Evolutionary conservation across 2,113 vertebrate species (phyloP).

Genomic region (Triplophysa dalaica): DNA sequence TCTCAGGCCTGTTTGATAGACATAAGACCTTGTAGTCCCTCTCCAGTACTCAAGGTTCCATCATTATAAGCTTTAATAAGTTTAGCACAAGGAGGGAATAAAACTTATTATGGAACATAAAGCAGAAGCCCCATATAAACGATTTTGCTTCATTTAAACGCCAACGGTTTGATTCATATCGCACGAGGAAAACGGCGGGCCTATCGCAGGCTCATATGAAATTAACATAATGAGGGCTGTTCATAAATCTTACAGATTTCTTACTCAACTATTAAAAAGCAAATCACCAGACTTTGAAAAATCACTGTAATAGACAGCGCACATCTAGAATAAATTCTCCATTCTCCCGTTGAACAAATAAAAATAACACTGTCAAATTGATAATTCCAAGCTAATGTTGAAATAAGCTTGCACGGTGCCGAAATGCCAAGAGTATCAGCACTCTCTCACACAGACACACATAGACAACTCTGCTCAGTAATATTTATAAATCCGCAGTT

Average conservation of each 20-base stretch:
- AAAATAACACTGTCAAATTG: background rate
- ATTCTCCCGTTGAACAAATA: background rate
- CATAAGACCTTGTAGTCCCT: constrained; percentile 15
- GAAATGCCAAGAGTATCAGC: background rate
- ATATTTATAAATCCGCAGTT: constrained; percentile 71
- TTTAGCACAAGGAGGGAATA: constrained; percentile 16
- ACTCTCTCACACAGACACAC: constrained; percentile 34
- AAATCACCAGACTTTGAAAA: constrained; percentile 4
- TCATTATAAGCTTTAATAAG: constrained; percentile 40
- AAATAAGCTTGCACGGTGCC: constrained; percentile 11
- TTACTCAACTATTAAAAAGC: constrained; percentile 35
- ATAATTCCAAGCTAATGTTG: background rate
- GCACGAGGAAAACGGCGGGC: constrained; percentile 34
- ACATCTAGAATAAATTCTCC: background rate
- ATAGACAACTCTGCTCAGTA: constrained; percentile 72
- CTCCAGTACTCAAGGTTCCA: constrained; percentile 5
- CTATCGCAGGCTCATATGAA: constrained; percentile 41
- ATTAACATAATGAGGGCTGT: constrained; percentile 38
- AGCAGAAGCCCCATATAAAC: constrained; percentile 35
- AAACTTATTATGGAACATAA: constrained; percentile 44
- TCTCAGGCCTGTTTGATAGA: constrained; percentile 14
- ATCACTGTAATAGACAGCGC: constrained; percentile 6
- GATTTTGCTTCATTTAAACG: constrained; percentile 49
- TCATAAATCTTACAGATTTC: constrained; percentile 39
- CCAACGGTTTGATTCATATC: constrained; percentile 38